phyloP scores from a whole-genome alignment of 2,113 vertebrate genomes.

The Boleophthalmus pectinirostris region DNA sequence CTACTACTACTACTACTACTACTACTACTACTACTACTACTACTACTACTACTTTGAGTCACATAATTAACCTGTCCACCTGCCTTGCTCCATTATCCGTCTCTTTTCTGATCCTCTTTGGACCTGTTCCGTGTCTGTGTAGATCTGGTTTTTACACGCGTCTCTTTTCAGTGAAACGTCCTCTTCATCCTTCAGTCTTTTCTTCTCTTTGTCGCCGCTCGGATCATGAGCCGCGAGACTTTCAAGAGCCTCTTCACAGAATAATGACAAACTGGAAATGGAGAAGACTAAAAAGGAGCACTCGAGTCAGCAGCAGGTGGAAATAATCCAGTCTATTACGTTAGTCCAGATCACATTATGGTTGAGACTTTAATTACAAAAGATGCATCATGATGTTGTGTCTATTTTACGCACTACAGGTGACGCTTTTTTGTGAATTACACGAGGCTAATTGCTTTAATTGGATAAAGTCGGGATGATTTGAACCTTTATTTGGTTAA shows the following conservation, averaged over 20 bases:
- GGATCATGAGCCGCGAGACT: not conserved
- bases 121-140: conserved; percentile 3
- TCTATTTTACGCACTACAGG: too few relatives aligned
- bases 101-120: conserved; percentile 33
- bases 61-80: conserved; percentile 1
- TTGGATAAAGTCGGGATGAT: too few relatives aligned
- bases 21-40: too few relatives aligned
- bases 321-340: not conserved
- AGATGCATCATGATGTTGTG: too few relatives aligned
- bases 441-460: too few relatives aligned
- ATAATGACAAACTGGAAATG: too few relatives aligned
- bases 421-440: too few relatives aligned
- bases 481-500: too few relatives aligned
- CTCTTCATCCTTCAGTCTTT: not conserved
- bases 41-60: not conserved
- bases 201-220: not conserved
- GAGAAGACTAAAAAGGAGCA: not conserved
- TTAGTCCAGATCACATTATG: too few relatives aligned
- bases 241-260: not conserved
- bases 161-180: conserved; percentile 13
- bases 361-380: too few relatives aligned
- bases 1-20: too few relatives aligned
- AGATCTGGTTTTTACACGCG: conserved; percentile 84
- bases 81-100: conserved; percentile 21
- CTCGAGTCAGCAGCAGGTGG: not conserved